phyloP scores from a whole-genome alignment of 2,113 vertebrate genomes.

The Chloropsis cyanopogon region DNA sequence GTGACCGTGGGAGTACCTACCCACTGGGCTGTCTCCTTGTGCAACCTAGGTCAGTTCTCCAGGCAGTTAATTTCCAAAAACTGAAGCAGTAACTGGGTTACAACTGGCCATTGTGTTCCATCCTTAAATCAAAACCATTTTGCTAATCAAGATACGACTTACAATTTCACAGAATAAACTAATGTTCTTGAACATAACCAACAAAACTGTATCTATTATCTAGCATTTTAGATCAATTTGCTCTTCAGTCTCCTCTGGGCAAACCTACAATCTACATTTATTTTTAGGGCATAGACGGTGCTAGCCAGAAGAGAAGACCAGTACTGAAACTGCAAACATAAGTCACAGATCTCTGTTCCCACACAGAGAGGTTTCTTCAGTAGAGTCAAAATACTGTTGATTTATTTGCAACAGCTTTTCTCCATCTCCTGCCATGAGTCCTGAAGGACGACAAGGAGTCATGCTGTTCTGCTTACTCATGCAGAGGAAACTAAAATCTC shows the following conservation, averaged over 20 bases:
- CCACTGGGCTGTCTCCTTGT: neutral
- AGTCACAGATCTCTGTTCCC: neutral
- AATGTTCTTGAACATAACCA: neutral
- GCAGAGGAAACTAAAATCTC: neutral
- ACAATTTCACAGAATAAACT: neutral
- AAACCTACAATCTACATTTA: neutral
- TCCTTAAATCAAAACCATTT: neutral
- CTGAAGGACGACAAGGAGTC: neutral
- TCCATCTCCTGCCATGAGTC: neutral
- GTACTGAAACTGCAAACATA: neutral
- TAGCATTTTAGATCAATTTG: neutral
- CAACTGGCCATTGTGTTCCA: neutral
- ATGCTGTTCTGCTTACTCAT: constrained; percentile 10
- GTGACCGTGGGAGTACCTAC: neutral
- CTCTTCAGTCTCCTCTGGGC: neutral
- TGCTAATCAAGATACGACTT: neutral
- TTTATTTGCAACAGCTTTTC: neutral
- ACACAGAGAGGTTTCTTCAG: neutral
- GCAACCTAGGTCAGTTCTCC: neutral
- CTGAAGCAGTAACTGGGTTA: rapidly evolving
- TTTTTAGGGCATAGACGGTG: neutral
- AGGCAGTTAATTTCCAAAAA: neutral
- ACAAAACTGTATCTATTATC: neutral
- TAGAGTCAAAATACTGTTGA: neutral
- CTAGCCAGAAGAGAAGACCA: neutral